Percentiles rank a stretch among this genome's conserved stretches.
Evolutionary conservation across 2,888 invertebrate genomes (phyloP).

Genomic region (Cyclophora punctaria): DNA sequence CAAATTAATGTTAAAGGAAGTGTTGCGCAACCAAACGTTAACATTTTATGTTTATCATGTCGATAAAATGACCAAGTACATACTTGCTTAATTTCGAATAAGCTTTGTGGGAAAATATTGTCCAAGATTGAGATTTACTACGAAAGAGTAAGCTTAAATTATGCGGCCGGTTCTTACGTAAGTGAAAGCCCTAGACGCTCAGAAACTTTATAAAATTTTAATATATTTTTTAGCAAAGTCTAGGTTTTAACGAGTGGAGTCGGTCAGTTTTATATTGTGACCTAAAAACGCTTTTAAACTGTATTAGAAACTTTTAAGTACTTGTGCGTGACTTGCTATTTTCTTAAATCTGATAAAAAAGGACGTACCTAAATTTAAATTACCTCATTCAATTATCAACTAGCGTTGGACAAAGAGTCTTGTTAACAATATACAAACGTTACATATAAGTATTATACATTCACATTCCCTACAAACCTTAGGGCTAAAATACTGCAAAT

Average conservation of each 20-base stretch:
- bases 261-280: conserved; percentile 8
- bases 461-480: too few relatives aligned
- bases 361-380: too few relatives aligned
- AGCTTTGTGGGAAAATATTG: conserved; percentile 33
- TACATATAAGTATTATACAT: too few relatives aligned
- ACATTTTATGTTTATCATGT: conserved; percentile 5
- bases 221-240: conserved; percentile 42
- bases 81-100: conserved; percentile 36
- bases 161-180: conserved; percentile 44
- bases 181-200: conserved; percentile 46
- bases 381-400: too few relatives aligned
- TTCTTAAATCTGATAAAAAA: too few relatives aligned
- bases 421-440: too few relatives aligned
- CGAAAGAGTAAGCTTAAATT: conserved; percentile 43
- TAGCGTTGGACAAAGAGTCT: too few relatives aligned
- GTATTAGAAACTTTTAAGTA: too few relatives aligned
- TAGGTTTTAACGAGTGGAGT: conserved; percentile 24
- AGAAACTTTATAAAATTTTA: conserved; percentile 57
- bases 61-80: conserved; percentile 13
- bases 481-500: too few relatives aligned
- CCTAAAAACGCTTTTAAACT: background rate
- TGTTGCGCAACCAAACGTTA: background rate
- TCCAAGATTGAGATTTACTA: conserved; percentile 45
- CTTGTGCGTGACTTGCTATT: too few relatives aligned
- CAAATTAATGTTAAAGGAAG: too few relatives aligned